Evolutionary conservation across 2,797 vertebrate genomes (phyloP), one percentile per base, ranked within the genome.

Genomic region (Onychomys torridus): DNA sequence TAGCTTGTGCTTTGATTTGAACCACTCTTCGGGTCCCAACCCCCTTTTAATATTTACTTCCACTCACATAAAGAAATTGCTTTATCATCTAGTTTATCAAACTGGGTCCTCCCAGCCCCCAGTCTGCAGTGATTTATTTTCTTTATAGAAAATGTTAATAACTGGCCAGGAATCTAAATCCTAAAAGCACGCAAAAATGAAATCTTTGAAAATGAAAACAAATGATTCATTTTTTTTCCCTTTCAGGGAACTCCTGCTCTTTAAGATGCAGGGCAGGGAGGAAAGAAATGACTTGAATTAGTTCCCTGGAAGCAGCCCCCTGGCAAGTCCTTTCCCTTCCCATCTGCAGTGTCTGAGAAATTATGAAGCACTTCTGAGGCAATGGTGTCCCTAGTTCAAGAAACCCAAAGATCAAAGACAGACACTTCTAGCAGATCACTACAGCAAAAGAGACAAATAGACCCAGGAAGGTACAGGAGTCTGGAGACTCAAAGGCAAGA

Each of bases 191-290:
- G 29, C 85, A 77, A 67, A 91, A 96, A 78, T 83, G 40, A 83
- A 93, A 91, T 94, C 84, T 93, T 89, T 76, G 92, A 73, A 90
- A 93, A 97, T 92, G 94, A 97, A 97, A 96, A 98, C 76, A 93
- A 94, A 96, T n/a, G 94, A 97, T 86, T n/a, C 0, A 55, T 43
- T 93, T 95, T 79, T 95, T 76, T 75, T 23, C 46, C 12, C 88
- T 37, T 79, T 92, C 57, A 46, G 79, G 59, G 84, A 92, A 94
- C 0, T 29, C 43, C 63, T 90, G 27, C 57, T 93, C 85, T 81
- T 40, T 75, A 94, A 83, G 85, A 84, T 29, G n/a, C 0, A 29
- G 43, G 52, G 67, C 34, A 7, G 2, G 11, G n/a, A n/a, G 32
- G 37, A 69, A 73, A 86, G 11, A 37, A 43, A 49, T 5, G 19